Conservation (phyloP, 2,113 vertebrate genomes). For the Tringa solitaria region DNA sequence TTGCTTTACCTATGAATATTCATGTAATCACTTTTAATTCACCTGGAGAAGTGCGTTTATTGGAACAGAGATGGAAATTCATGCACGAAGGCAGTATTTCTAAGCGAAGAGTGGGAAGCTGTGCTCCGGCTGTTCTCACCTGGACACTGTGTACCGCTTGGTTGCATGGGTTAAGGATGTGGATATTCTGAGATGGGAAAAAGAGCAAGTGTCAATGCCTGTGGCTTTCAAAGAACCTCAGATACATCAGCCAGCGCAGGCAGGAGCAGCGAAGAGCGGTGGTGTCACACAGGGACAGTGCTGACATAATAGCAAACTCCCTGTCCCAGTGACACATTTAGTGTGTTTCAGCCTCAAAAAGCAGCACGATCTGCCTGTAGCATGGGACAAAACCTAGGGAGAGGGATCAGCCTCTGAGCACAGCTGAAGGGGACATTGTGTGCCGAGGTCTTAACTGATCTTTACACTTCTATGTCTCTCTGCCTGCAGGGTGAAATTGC, state of each 20-base stretch:
- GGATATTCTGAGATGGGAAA: not conserved
- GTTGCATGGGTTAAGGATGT: not conserved
- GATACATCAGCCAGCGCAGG: not conserved
- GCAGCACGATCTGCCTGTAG: not conserved
- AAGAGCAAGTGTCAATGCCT: not conserved
- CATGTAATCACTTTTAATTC: conserved; percentile 2
- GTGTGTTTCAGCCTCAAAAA: not conserved
- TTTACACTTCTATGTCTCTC: not conserved
- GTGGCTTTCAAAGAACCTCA: not conserved
- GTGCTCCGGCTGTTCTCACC: not conserved
- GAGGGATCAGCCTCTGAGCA: not conserved
- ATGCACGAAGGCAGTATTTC: not conserved
- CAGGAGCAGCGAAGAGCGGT: accelerated
- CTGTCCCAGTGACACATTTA: not conserved
- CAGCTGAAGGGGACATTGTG: not conserved
- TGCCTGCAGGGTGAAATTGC: not conserved
- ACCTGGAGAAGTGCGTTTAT: not conserved
- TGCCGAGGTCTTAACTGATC: not conserved
- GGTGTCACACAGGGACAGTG: not conserved
- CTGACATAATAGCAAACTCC: not conserved
- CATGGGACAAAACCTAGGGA: not conserved
- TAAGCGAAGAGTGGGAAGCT: not conserved
- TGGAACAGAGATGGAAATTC: not conserved
- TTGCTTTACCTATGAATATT: not conserved
- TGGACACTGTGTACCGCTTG: not conserved